Evolutionary conservation across 2,113 vertebrate species (phyloP), one percentile per base, ranked within the genome.

Genomic region (Hucho hucho): DNA sequence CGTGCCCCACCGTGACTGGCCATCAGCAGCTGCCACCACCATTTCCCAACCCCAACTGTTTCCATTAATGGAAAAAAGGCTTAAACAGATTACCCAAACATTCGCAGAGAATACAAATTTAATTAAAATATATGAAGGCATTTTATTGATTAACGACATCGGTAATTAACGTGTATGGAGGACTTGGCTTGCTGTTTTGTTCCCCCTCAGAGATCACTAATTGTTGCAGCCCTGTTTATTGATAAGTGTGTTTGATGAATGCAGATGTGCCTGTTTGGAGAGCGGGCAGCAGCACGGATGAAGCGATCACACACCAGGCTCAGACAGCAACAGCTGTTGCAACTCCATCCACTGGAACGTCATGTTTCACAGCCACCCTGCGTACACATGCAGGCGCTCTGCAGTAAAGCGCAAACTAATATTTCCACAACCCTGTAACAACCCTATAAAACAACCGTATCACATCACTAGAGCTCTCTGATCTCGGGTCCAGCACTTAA

Each of bases 401-500:
- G 93, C 93, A 91, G 93, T 97, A 96, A 97, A 96, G 92, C 86
- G 88, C 94, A 90, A 90, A 90, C 93, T 92, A 93, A 94, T 93
- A 90, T 92, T 94, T 93, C 92, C 91, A 89, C 94, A 90, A 91
- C 93, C 88, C 93, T 72, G 76, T 80, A 94, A 94, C 95, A 96
- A 93, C 94, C 32, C 93, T 87, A 92, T 93, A 94, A 37, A 37
- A 37, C 32, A 96, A 95, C 95, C 97, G 98, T 96, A 98, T 94
- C 94, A 94, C 94, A 94, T 96, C 92, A 93, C 93, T 93, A 92
- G 93, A 92, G 93, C 94, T 93, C 94, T 93, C 95, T 95, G 94
- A 95, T 97, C 96, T 98, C 96, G 90, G 90, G 93, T 96, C 95
- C 94, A 87, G 93, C 95, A 95, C 95, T 98, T 97, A 97, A 97